Evolutionary conservation across 2,888 invertebrate genomes (phyloP), one percentile per base, ranked within the genome.

Genomic region (Ophion ventricosus): DNA sequence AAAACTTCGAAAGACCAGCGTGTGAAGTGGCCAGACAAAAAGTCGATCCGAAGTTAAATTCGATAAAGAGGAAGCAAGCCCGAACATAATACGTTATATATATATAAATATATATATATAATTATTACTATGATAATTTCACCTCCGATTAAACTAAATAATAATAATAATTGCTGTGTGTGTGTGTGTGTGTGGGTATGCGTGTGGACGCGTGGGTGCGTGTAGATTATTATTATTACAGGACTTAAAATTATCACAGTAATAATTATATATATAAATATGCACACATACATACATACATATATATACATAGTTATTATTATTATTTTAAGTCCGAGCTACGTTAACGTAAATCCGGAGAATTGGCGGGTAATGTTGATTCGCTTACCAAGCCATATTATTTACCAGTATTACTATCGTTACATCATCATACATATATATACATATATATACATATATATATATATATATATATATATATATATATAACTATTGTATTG

Each of bases 381-480:
- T 88, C 87, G 89, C 88, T 91, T 91, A 89, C 89, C 89, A 89
- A 89, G 92, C 93, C 93, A 93, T 92, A 92, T 92, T 88, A 91
- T 92, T 92, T 92, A 92, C 90, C 92, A 92, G 93, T 93, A 93
- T 93, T 93, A 93, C 88, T 92, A 92, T 88, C 89, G 88, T 91
- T 91, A 91, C 89, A 85, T 86, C 87, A 87, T 86, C 57, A 85
- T 49, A 56, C 17, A 29, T 35, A 35, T 35, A 35, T 0, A 35
- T 35, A 35, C 4, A 35, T 35, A 35, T 7, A 35, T 4, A 35
- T 7, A 35, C 1, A 35, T 7, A 35, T 8, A 35, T 7, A 5
- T 4, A 35, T 7, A 35, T 4, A 35, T 1, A 7, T 4, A 7
- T 7, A 7, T 5, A 35, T 35, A 7, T 5, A 35, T 35, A 35